Evolutionary conservation across 2,888 invertebrate genomes (phyloP), one percentile per base, ranked within the genome.

Genomic region (Epinotia brunnichana): DNA sequence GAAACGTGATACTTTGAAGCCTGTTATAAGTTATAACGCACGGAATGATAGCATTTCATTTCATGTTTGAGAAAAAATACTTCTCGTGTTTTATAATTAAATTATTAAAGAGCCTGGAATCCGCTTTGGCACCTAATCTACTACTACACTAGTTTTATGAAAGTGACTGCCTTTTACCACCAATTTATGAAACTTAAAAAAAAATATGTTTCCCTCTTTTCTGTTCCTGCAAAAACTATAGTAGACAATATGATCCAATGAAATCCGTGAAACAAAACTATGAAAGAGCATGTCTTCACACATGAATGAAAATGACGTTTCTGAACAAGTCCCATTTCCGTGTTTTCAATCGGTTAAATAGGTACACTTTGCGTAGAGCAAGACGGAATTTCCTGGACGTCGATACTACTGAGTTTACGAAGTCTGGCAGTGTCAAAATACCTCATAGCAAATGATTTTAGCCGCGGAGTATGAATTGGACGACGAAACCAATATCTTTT

Each of bases 401-500:
- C 19, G 35, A 41, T 57, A 57, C 57, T 56, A 63, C 69, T 29
- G 56, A 70, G 62, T 70, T 62, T 56, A 53, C 61, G 24, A 70
- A 62, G 44, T 44, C 62, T 35, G 44, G 53, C 44, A 56, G 56
- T 15, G 69, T 70, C 51, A 54, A 21, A 44, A 70, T 70, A 44
- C 69, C 69, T 53, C 39, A 62, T 69, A 61, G 56, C 41, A 24
- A 39, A 62, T 54, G 44, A 62, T 70, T 59, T 59, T 70, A 62
- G 62, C 56, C 54, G 62, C 54, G 41, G 60, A 70, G 61, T 70
- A 70, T 54, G 62, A 70, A 62, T 29, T 70, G 56, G 69, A 70
- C 41, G 35, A 53, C 35, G 56, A 24, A 70, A 70, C 53, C 56
- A 62, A 70, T 56, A 61, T 70, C 17, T 62, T 62, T 56, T 62